Evolutionary conservation across 2,113 vertebrate genomes (phyloP), one percentile per base, ranked within the genome.

Genomic region (Nesoenas mayeri): DNA sequence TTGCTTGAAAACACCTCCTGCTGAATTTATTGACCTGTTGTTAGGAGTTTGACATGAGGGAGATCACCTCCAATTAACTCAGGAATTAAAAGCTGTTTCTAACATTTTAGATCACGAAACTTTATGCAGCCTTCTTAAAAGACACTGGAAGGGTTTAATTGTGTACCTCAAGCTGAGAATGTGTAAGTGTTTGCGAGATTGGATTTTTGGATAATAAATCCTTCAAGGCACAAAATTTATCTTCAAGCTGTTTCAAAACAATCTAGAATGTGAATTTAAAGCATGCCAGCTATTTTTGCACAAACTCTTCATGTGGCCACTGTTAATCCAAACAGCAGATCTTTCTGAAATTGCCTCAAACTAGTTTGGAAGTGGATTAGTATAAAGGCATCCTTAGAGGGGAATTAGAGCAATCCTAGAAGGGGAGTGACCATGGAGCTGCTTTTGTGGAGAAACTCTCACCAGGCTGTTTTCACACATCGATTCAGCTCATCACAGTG

Each of bases 1-100:
- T 22, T 86, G 44, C 53, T 89, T 94, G 74, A 90, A 85, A 88
- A 93, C 56, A 31, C 58, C 42, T 97, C 58, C 81, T 93, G 48
- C 64, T 80, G 92, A 95, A 90, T 91, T 57, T 86, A 91, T 78
- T 89, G 91, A 84, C 89, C 86, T 92, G 62, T 80, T 95, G 57
- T 84, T 93, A 79, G 47, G 80, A 18, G 12, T 62, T 74, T 90
- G 82, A 90, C 86, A 57, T 47, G 50, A 72, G 67, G 62, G 91
- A 81, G 56, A 71, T 71, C 36, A 90, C 88, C 72, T 93, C 22
- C 48, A 93, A 91, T 93, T 97, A 86, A 88, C 72, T 88, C 2
- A 9, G 75, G 82, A 85, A 90, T 95, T 79, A 89, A 93, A 93
- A 91, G 62, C 32, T 89, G 44, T 73, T 95, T 32, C 24, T 69